Evolutionary conservation across 2,888 invertebrate genomes (phyloP).

Genomic region (Cataglyphis cursor): DNA sequence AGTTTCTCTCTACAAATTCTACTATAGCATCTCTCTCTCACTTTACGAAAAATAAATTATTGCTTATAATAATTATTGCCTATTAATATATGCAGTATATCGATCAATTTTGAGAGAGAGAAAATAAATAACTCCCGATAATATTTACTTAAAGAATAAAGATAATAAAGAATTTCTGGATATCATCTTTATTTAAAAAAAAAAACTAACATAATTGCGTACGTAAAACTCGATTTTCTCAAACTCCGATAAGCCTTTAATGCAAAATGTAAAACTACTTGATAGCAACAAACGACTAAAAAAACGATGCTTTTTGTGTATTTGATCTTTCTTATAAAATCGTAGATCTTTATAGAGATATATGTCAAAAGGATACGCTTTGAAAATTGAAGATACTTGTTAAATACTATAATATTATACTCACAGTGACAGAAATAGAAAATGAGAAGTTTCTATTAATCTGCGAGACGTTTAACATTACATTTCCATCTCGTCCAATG

Average conservation of each 20-base stretch:
- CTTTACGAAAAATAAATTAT: neutral
- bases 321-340: constrained; percentile 15
- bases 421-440: constrained; percentile 2
- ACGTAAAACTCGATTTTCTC: constrained; percentile 5
- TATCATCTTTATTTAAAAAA: neutral
- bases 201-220: neutral
- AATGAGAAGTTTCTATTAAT: constrained; percentile 26
- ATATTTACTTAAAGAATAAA: neutral
- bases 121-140: neutral
- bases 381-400: constrained; percentile 21
- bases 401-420: constrained; percentile 17
- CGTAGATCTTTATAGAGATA: neutral
- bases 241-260: neutral
- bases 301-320: neutral
- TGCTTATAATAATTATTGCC: neutral
- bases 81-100: neutral
- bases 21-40: neutral
- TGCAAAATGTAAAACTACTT: constrained; percentile 33
- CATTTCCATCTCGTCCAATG: constrained; percentile 24
- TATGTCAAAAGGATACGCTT: constrained; percentile 2
- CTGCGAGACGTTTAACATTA: constrained; percentile 26
- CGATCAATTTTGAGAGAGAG: neutral
- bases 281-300: constrained; percentile 7
- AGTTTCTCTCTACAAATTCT: neutral
- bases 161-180: neutral